Base-by-base conservation (phyloP, 2,888 invertebrate genomes). In the Matsumyia berberina region DNA sequence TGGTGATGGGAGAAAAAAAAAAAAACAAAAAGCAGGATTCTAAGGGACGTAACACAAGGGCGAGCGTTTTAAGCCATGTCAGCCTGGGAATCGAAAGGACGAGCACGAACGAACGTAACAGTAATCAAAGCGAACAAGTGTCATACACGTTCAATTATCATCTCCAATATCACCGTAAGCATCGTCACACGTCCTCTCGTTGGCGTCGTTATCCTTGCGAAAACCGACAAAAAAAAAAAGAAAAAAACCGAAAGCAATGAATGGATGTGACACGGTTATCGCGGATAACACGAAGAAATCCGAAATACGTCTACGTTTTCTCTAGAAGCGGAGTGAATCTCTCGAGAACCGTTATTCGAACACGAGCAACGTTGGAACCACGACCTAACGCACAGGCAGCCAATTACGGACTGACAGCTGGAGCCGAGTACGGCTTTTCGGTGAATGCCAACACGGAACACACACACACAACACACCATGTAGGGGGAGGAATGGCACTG, bases 41-140 rank as follows among this genome's bases (percentile, higher is more conserved):
- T 44, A 53, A 37, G 42, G 24, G 39, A 15, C 29, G 33, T 15
- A 15, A 31, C 12, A n/a, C 24, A 33, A 31, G 12, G 64, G 35
- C 8, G 42, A 12, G 49, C 35, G 24, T 64, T 57, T 74, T 15
- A 55, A 69, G 62, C 66, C 51, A 66, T 78, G 70, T 53, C 42
- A 62, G 60, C 11, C 5, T 29, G 42, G 19, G 24, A 24, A 24
- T 24, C 2, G 24, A 3, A 24, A 24, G 24, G 24, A 24, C 11
- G 19, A 12, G 53, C 62, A 60, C 62, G 60, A 44, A 7, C 42
- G 53, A 78, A 64, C 64, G 66, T 70, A 33, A 69, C 66, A 35
- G 53, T 74, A 70, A 85, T 73, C 85, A 85, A 80, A 69, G 83
- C 79, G 80, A 85, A 85, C 85, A 85, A 85, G 85, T 85, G 80